Evolutionary conservation across 2,888 invertebrate species (phyloP).

Genomic region (Pseudococcus longispinus): DNA sequence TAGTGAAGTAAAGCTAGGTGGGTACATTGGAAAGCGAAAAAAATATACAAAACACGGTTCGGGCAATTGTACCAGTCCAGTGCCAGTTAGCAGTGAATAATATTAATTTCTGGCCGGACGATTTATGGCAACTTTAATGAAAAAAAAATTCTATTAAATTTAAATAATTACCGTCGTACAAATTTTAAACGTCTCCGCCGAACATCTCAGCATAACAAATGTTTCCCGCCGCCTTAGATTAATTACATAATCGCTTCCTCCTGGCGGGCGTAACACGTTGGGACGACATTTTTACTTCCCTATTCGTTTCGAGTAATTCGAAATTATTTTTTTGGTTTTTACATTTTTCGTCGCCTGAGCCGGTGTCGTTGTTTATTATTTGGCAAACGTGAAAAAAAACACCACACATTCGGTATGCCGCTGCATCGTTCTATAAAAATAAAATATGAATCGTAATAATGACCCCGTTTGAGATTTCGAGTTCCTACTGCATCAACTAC

Average conservation of each 20-base stretch:
- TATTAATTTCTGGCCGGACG: slow-evolving; percentile 5
- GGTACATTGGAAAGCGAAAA: not conserved
- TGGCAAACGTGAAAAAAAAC: not conserved
- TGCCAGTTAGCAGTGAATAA: slow-evolving; percentile 9
- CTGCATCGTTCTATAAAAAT: not conserved
- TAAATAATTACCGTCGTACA: slow-evolving; percentile 36
- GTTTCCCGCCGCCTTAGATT: not conserved
- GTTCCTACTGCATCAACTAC: not conserved
- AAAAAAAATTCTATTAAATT: slow-evolving; percentile 27
- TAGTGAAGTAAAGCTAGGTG: not conserved
- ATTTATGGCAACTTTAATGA: slow-evolving; percentile 37
- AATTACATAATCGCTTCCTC: slow-evolving; percentile 29
- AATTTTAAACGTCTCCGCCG: slow-evolving; percentile 26
- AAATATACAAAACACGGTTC: not conserved
- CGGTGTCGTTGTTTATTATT: slow-evolving; percentile 4
- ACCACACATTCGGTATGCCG: not conserved
- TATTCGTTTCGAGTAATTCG: slow-evolving; percentile 10
- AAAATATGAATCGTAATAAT: not conserved
- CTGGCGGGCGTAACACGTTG: slow-evolving; percentile 28
- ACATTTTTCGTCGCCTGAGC: not conserved
- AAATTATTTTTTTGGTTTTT: not conserved
- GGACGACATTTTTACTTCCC: slow-evolving; percentile 26
- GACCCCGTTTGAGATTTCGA: not conserved
- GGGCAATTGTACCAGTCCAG: not conserved
- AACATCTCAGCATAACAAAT: slow-evolving; percentile 5